phyloP scores from a whole-genome alignment of 1,140 invertebrate species.

The Pseudomyrmex concolor region DNA sequence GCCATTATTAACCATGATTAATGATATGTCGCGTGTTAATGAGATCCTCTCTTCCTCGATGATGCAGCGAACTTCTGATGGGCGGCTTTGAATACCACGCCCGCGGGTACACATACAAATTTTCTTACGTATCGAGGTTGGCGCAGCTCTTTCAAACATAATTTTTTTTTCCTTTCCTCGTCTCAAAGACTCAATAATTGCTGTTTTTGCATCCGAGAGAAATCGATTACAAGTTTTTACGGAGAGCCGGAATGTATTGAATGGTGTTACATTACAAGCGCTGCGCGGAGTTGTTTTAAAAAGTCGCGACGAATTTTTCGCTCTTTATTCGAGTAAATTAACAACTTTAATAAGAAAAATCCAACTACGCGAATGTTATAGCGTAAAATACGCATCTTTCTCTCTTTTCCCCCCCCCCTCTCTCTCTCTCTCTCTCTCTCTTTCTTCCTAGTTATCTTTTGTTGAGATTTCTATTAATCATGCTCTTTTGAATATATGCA shows the following conservation, averaged over 20 bases:
- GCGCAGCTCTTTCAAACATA: neutral
- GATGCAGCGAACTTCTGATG: conserved; percentile 46
- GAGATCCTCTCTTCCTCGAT: conserved; percentile 57
- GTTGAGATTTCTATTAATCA: conserved; percentile 52
- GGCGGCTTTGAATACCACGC: neutral
- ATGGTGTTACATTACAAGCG: too few relatives aligned
- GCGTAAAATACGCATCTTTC: conserved; percentile 24
- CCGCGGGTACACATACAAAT: conserved; percentile 6
- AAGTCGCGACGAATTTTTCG: neutral
- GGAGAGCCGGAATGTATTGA: too few relatives aligned
- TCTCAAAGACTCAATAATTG: neutral
- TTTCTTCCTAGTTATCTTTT: neutral
- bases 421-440: too few relatives aligned
- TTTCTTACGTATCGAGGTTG: conserved; percentile 15
- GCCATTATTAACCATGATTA: conserved; percentile 78
- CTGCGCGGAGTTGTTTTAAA: neutral
- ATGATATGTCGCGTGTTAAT: conserved; percentile 68
- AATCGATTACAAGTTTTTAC: neutral
- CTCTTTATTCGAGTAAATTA: neutral
- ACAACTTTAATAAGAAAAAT: neutral
- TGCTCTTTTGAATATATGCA: conserved; percentile 9
- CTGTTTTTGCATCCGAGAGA: neutral
- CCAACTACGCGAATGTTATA: neutral
- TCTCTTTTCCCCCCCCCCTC: too few relatives aligned
- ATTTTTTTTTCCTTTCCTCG: neutral